phyloP scores from a whole-genome alignment of 2,888 invertebrate genomes.

The Zelleria hepariella region DNA sequence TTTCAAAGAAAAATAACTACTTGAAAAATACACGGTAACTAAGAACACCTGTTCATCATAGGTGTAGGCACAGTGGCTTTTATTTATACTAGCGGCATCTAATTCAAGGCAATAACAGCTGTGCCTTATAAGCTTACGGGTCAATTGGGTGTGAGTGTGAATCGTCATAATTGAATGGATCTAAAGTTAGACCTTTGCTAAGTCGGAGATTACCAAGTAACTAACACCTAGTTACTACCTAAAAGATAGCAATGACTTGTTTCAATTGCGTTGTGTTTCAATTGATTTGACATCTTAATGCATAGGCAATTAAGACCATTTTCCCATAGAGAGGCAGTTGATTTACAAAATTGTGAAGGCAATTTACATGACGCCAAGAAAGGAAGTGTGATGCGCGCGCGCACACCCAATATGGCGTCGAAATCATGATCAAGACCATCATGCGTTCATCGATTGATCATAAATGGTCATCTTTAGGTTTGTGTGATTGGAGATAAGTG shows the following conservation, averaged over 20 bases:
- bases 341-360: conserved; percentile 29
- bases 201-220: conserved; percentile 35
- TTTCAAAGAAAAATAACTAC: too few relatives aligned
- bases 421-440: conserved; percentile 17
- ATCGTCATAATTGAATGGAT: conserved; percentile 39
- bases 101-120: background rate
- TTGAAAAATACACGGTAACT: too few relatives aligned
- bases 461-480: conserved; percentile 28
- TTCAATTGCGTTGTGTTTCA: too few relatives aligned
- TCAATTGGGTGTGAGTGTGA: conserved; percentile 28
- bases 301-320: background rate
- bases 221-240: conserved; percentile 14
- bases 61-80: background rate
- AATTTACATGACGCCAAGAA: conserved; percentile 30
- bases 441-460: conserved; percentile 25
- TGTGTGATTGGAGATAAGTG: conserved; percentile 12
- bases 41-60: too few relatives aligned
- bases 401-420: conserved; percentile 27
- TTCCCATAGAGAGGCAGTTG: background rate
- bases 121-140: conserved; percentile 6
- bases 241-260: too few relatives aligned
- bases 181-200: conserved; percentile 33
- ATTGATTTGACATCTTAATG: background rate
- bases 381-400: conserved; percentile 22
- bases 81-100: background rate